phyloP scores from a whole-genome alignment of 2,888 invertebrate species.

The Sminthurinus aureus region DNA sequence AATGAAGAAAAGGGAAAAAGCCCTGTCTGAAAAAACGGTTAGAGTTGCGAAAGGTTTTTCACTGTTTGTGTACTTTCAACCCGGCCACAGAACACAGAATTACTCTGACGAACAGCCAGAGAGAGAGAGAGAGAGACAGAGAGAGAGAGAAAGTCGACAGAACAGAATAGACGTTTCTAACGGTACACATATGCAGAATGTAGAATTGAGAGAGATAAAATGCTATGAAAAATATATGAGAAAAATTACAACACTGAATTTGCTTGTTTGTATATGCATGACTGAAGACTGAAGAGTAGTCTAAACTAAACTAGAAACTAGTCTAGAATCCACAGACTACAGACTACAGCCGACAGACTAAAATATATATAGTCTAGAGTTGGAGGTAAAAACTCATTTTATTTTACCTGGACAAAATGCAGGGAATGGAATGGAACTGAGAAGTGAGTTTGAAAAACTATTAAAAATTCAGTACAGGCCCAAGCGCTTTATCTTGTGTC shows the following conservation, averaged over 20 bases:
- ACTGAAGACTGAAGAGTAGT: background rate
- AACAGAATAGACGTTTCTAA: background rate
- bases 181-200: background rate
- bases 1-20: no score
- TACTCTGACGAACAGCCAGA: background rate
- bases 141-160: background rate
- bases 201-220: background rate
- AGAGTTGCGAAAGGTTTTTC: no score
- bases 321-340: no score
- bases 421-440: no score
- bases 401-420: no score
- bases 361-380: no score
- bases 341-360: no score
- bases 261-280: background rate
- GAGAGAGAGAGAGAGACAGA: background rate
- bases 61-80: no score
- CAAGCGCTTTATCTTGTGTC: conserved; percentile 26
- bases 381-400: no score
- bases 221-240: background rate
- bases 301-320: background rate
- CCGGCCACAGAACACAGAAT: no score
- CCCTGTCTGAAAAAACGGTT: no score
- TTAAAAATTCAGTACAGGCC: conserved; percentile 23
- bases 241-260: background rate
- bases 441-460: background rate